phyloP scores from a whole-genome alignment of 2,113 vertebrate genomes.

The Hippocampus zosterae region DNA sequence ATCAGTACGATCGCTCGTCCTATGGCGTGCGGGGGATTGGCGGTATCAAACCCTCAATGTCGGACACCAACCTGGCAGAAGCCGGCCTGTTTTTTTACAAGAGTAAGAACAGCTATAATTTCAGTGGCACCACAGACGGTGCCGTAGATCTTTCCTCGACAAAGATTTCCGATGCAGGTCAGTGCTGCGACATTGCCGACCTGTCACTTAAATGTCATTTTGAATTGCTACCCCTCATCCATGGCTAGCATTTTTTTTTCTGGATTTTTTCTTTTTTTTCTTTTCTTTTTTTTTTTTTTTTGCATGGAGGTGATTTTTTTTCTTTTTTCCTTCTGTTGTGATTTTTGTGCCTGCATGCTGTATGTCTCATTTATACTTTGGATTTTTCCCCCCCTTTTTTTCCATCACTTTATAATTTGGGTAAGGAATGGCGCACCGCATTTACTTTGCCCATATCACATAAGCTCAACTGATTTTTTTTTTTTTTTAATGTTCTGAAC shows the following conservation, averaged over 20 bases:
- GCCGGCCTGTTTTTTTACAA: constrained; percentile 93
- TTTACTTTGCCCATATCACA: constrained; percentile 54
- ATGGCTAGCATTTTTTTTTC: constrained; percentile 58
- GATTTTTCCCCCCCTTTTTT: constrained; percentile 42
- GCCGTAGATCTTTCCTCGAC: constrained; percentile 97
- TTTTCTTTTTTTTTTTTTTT: constrained; percentile 35
- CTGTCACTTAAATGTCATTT: constrained; percentile 83
- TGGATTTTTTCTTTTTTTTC: constrained; percentile 27
- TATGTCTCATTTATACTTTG: constrained; percentile 55
- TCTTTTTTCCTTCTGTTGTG: constrained; percentile 53
- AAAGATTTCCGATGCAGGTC: constrained; percentile 90
- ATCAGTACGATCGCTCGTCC: constrained; percentile 84
- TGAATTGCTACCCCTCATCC: constrained; percentile 79
- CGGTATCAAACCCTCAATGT: constrained; percentile 97
- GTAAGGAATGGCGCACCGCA: constrained; percentile 73
- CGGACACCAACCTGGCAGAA: constrained; percentile 94
- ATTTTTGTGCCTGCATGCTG: constrained; percentile 83
- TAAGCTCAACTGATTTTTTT: constrained; percentile 80
- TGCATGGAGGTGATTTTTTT: constrained; percentile 52
- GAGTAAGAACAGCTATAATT: constrained; percentile 96
- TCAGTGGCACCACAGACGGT: constrained; percentile 83
- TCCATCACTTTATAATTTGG: constrained; percentile 72
- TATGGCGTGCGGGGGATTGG: constrained; percentile 83
- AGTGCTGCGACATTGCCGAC: constrained; percentile 86
- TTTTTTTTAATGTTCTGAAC: constrained; percentile 74